These are phyloP conservation scores for Paracanthobrama guichenoti DNA, from an alignment of 2,113 vertebrate genomes.

Conservation along the genomic window DNA sequence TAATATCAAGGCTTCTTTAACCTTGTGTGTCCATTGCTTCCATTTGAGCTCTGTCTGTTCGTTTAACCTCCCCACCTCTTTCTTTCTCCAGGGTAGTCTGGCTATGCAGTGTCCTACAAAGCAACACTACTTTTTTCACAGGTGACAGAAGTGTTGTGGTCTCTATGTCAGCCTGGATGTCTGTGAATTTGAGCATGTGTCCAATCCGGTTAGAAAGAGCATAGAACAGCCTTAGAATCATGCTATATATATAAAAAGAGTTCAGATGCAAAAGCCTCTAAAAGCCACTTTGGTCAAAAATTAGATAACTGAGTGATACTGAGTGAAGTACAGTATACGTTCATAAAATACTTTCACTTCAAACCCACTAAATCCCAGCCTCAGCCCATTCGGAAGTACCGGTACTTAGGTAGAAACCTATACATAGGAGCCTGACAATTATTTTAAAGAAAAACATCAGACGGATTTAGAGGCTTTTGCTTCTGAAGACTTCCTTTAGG, in stretches of 20 bases:
- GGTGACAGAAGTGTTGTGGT: constrained; percentile 44
- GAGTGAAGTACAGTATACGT: no score
- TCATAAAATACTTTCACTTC: no score
- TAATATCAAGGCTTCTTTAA: constrained; percentile 3
- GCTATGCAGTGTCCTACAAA: neutral
- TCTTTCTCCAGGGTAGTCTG: neutral
- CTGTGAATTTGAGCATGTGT: neutral
- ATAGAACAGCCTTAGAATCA: neutral
- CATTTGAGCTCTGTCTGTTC: constrained; percentile 11
- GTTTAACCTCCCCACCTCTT: neutral
- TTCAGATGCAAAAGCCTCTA: no score
- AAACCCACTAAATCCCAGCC: no score
- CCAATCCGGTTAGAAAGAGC: neutral
- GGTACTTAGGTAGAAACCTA: no score
- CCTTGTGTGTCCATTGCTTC: constrained; percentile 1
- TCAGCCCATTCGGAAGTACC: no score
- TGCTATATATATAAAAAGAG: neutral
- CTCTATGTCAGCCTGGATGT: neutral
- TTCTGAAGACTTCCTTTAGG: no score
- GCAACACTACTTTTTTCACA: constrained; percentile 23
- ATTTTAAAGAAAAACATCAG: no score
- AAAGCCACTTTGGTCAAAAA: no score
- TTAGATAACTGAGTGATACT: no score
- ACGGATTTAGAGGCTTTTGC: no score
- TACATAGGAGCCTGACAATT: no score